phyloP scores from a whole-genome alignment of 2,113 vertebrate genomes.

The Telmatochromis brichardi region DNA sequence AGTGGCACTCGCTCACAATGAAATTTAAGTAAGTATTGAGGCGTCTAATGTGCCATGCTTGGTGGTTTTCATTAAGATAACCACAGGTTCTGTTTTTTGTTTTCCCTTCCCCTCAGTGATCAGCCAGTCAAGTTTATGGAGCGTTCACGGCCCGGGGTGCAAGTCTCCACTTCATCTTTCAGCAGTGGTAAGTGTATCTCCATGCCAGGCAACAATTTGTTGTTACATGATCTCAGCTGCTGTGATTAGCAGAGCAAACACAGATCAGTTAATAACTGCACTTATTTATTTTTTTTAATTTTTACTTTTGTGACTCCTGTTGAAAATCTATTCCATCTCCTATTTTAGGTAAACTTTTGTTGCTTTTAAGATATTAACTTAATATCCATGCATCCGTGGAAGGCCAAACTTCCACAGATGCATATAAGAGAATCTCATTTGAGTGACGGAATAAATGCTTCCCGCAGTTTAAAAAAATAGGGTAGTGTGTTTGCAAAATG shows the following conservation, averaged over 20 bases:
- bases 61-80: background rate
- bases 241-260: background rate
- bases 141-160: constrained; percentile 91
- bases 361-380: background rate
- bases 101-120: constrained; percentile 68
- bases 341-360: background rate
- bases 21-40: constrained; percentile 83
- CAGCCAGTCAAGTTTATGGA: constrained; percentile 93
- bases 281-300: accelerated
- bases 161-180: constrained; percentile 96
- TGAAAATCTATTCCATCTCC: background rate
- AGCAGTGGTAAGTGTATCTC: constrained; percentile 79
- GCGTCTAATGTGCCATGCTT: background rate
- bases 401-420: background rate
- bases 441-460: background rate
- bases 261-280: background rate
- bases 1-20: constrained; percentile 88
- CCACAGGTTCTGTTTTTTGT: background rate
- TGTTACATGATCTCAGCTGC: background rate
- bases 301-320: background rate
- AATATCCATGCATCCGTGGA: background rate
- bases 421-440: background rate
- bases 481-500: background rate
- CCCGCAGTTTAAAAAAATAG: background rate
- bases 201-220: background rate